phyloP scores from a whole-genome alignment of 1,140 invertebrate genomes.

The Drosophila sulfurigaster region DNA sequence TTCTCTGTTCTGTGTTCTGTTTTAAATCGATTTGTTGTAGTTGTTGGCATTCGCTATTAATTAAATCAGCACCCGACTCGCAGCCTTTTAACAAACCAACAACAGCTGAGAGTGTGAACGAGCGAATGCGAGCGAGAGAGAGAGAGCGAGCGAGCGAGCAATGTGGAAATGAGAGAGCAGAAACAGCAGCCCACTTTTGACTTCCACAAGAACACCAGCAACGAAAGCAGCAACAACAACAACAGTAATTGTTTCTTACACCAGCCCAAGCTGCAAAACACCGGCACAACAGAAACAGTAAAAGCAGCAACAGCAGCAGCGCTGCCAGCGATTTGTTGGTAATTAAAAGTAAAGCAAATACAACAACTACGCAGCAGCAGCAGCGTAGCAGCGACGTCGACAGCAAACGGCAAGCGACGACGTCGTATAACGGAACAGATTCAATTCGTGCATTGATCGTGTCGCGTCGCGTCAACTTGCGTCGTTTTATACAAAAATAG shows the following conservation, averaged over 20 bases:
- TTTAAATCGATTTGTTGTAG: constrained; percentile 80
- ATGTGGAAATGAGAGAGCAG: constrained; percentile 42
- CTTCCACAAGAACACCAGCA: no score
- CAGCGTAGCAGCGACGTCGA: constrained; percentile 5
- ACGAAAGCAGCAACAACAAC: constrained; percentile 17
- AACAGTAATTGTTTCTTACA: constrained; percentile 32
- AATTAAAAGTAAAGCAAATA: constrained; percentile 74
- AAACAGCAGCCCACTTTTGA: constrained; percentile 11
- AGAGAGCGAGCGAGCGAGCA: background rate
- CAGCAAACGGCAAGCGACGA: background rate
- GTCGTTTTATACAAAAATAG: constrained; percentile 69
- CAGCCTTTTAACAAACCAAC: constrained; percentile 10
- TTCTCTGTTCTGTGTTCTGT: constrained; percentile 24
- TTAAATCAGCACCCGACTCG: constrained; percentile 66
- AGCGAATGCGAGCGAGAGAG: constrained; percentile 16
- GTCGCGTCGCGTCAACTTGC: constrained; percentile 31
- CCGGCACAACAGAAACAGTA: constrained; percentile 44
- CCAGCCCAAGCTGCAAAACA: constrained; percentile 51
- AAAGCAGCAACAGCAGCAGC: constrained; percentile 21
- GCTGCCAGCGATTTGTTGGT: constrained; percentile 62
- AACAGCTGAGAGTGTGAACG: constrained; percentile 39
- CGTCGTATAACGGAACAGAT: constrained; percentile 56
- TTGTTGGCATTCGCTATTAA: constrained; percentile 83
- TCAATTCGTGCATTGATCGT: constrained; percentile 58
- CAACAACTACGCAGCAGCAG: constrained; percentile 37